phyloP scores from a whole-genome alignment of 2,888 invertebrate species.

The Caenorhabditis sp. region DNA sequence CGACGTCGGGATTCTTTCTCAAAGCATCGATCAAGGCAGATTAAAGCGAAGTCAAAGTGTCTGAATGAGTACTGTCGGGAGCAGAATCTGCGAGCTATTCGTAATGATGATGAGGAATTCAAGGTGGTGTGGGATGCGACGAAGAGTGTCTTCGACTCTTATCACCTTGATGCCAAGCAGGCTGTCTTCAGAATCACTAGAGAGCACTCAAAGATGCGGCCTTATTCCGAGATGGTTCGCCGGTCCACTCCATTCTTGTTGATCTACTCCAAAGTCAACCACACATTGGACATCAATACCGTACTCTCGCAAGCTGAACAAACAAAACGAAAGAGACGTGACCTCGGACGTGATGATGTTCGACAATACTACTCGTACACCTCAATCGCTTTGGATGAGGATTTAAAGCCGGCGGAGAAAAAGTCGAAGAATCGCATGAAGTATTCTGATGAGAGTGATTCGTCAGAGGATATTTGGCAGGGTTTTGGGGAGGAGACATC shows the following conservation, averaged over 20 bases:
- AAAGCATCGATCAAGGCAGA: slow-evolving; percentile 35
- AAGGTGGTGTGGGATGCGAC: slow-evolving; percentile 53
- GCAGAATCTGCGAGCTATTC: slow-evolving; percentile 25
- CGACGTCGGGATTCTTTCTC: slow-evolving; percentile 31
- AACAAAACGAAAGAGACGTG: slow-evolving; percentile 38
- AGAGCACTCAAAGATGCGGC: slow-evolving; percentile 46
- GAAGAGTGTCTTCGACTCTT: slow-evolving; percentile 44
- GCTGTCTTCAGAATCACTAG: slow-evolving; percentile 41
- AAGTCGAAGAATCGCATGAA: slow-evolving; percentile 19
- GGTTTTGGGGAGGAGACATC: slow-evolving; percentile 49
- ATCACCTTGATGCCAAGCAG: slow-evolving; percentile 45
- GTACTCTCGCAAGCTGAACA: slow-evolving; percentile 37
- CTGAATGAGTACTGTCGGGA: slow-evolving; percentile 48
- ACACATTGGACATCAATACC: slow-evolving; percentile 41
- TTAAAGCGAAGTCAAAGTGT: slow-evolving; percentile 44
- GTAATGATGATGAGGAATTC: slow-evolving; percentile 17
- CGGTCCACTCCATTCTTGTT: slow-evolving; percentile 49
- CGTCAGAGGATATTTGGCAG: slow-evolving; percentile 46
- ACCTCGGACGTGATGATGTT: slow-evolving; percentile 24
- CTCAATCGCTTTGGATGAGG: slow-evolving; percentile 35
- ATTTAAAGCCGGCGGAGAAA: slow-evolving; percentile 15
- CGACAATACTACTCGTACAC: slow-evolving; percentile 35
- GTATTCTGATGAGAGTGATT: slow-evolving; percentile 25
- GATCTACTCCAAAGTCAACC: slow-evolving; percentile 47
- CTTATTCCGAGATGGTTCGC: slow-evolving; percentile 50